Conservation (phyloP, 1,140 invertebrate genomes). For the Trachelipus rathkii region DNA sequence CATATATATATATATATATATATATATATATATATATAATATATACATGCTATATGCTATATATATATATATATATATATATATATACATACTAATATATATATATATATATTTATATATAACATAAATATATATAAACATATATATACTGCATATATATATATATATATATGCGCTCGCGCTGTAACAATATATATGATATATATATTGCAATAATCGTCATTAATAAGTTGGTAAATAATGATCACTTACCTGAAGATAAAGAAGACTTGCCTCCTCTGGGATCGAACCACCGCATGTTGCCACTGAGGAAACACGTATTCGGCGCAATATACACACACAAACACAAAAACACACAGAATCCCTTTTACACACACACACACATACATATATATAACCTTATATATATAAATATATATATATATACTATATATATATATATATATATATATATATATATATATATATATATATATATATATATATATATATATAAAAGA, state of each 20-base stretch:
- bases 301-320: too few species aligned
- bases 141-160: background rate
- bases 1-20: slow-evolving; percentile 13
- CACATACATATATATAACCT: slow-evolving; percentile 10
- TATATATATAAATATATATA: slow-evolving; percentile 5
- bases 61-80: slow-evolving; percentile 7
- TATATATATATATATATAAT: slow-evolving; percentile 8
- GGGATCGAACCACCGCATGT: too few species aligned
- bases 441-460: slow-evolving; percentile 1
- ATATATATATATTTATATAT: slow-evolving; percentile 11
- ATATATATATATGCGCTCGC: too few species aligned
- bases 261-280: too few species aligned
- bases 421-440: slow-evolving; percentile 15
- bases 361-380: too few species aligned
- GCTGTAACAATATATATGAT: too few species aligned
- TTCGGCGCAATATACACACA: too few species aligned
- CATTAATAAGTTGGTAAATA: too few species aligned
- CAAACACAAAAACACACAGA: too few species aligned
- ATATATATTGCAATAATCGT: too few species aligned
- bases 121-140: background rate
- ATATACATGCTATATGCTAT: background rate
- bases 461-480: slow-evolving; percentile 15
- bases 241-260: too few species aligned
- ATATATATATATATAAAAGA: background rate
- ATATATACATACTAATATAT: background rate